These are phyloP conservation scores for Varanus komodoensis DNA, from an alignment of 2,113 vertebrate species.

Conservation along the genomic window DNA sequence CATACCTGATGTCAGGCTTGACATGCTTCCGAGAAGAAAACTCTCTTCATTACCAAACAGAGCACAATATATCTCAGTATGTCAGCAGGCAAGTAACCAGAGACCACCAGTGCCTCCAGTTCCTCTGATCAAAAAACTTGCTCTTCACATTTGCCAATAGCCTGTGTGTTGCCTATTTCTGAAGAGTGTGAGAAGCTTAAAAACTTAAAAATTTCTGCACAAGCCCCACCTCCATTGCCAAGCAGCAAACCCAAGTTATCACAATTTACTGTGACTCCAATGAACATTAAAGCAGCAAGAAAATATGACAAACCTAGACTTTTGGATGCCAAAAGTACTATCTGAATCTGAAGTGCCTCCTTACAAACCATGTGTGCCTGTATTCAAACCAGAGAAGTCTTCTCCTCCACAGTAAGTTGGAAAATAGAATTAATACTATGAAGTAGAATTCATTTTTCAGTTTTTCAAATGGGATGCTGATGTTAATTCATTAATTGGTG, in stretches of 20 bases:
- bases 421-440: background rate
- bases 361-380: slow-evolving; percentile 21
- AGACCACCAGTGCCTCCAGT: slow-evolving; percentile 21
- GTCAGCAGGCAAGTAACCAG: slow-evolving; percentile 63
- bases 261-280: slow-evolving; percentile 47
- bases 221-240: slow-evolving; percentile 71
- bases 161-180: slow-evolving; percentile 33
- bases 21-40: slow-evolving; percentile 69
- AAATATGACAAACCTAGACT: slow-evolving; percentile 60
- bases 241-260: slow-evolving; percentile 67
- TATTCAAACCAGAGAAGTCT: slow-evolving; percentile 63
- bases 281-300: slow-evolving; percentile 47
- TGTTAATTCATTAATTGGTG: background rate
- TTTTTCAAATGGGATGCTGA: background rate
- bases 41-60: slow-evolving; percentile 34
- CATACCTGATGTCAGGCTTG: slow-evolving; percentile 57
- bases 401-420: slow-evolving; percentile 75
- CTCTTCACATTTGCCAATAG: slow-evolving; percentile 38
- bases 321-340: slow-evolving; percentile 56
- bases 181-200: slow-evolving; percentile 74
- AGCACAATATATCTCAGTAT: background rate
- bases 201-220: slow-evolving; percentile 66
- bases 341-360: slow-evolving; percentile 70
- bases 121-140: slow-evolving; percentile 63
- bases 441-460: background rate